A percentile compares a stretch with the other conserved stretches of the same genome.
Evolutionary conservation across 2,113 vertebrate genomes (phyloP).

Genomic region (Calidris pygmaea): DNA sequence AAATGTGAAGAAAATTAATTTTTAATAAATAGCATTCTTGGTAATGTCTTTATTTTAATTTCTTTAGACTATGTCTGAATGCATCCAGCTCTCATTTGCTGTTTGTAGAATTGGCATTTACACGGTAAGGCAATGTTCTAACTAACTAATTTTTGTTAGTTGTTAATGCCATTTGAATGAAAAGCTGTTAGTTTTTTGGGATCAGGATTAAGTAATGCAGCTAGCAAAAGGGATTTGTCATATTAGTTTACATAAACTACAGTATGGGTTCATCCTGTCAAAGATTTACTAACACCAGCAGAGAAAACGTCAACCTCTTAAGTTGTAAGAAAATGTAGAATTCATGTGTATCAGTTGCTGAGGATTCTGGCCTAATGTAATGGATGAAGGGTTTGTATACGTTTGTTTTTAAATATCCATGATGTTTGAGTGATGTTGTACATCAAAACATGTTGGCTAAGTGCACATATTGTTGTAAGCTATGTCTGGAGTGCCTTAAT

Average conservation of each 20-base stretch:
- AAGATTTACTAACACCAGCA: background rate
- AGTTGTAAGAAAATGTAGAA: background rate
- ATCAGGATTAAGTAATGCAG: background rate
- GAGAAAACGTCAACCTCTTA: background rate
- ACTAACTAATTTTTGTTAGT: conserved; percentile 9
- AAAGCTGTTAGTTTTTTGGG: background rate
- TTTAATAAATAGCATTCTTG: conserved; percentile 14
- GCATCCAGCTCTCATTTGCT: conserved; percentile 88
- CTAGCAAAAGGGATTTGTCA: background rate
- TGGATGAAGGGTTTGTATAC: background rate
- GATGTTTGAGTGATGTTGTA: background rate
- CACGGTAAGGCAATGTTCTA: conserved; percentile 80
- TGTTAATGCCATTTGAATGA: background rate
- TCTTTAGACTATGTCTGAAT: conserved; percentile 87
- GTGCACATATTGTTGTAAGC: background rate
- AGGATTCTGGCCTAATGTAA: background rate
- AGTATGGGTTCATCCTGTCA: background rate
- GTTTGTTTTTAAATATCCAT: background rate
- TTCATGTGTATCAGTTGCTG: background rate
- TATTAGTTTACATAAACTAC: background rate
- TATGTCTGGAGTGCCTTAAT: background rate
- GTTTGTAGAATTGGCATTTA: conserved; percentile 92
- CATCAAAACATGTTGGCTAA: background rate
- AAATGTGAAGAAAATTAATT: background rate
- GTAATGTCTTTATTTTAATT: conserved; percentile 74